Evolutionary conservation across 2,888 invertebrate genomes (phyloP).

Genomic region (Chloroclysta siterata): DNA sequence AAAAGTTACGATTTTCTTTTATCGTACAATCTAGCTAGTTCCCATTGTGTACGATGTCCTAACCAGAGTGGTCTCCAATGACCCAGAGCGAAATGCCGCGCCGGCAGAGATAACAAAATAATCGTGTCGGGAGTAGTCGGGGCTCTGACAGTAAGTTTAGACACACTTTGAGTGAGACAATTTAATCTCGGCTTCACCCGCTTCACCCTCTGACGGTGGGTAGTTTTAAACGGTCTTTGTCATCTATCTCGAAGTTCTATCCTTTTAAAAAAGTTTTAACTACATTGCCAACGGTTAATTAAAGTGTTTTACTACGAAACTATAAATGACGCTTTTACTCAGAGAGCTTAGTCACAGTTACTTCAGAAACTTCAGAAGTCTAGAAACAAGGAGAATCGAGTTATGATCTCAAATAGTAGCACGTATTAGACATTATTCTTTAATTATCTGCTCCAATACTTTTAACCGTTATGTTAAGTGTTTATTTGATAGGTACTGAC

Average conservation of each 20-base stretch:
- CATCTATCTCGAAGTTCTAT: conserved; percentile 62
- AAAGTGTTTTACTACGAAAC: conserved; percentile 46
- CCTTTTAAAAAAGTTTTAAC: conserved; percentile 61
- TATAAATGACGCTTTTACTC: conserved; percentile 35
- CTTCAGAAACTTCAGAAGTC: conserved; percentile 33
- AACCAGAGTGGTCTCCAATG: conserved; percentile 33
- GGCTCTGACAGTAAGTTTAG: conserved; percentile 67
- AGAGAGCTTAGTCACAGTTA: conserved; percentile 33
- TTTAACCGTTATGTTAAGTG: background rate
- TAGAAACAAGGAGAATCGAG: conserved; percentile 28
- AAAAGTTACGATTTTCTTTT: conserved; percentile 28
- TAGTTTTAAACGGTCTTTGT: conserved; percentile 74
- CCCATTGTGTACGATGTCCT: conserved; percentile 22
- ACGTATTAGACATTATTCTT: background rate
- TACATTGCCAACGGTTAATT: conserved; percentile 54
- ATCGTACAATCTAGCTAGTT: conserved; percentile 18
- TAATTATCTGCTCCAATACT: too few species aligned
- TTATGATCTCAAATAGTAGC: background rate
- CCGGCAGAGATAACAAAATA: conserved; percentile 70
- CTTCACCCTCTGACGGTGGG: conserved; percentile 50
- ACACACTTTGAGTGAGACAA: conserved; percentile 69
- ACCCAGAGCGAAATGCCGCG: conserved; percentile 49
- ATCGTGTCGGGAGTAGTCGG: conserved; percentile 62
- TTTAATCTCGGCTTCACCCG: conserved; percentile 71
- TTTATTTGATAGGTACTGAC: background rate